Percentiles rank a stretch among this genome's conserved stretches.
Evolutionary conservation across 2,113 vertebrate genomes (phyloP).

Genomic region (Macaca mulatta): DNA sequence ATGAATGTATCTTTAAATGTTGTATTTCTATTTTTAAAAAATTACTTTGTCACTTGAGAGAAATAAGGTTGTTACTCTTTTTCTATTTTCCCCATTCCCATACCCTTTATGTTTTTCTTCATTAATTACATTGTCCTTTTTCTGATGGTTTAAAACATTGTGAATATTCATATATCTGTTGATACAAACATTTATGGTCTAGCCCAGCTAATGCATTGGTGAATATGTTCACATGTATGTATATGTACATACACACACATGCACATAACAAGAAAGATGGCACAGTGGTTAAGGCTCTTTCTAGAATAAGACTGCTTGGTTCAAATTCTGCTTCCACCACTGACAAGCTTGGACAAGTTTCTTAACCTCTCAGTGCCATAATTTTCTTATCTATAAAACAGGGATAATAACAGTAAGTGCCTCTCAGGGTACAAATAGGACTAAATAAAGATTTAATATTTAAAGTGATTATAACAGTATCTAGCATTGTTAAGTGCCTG

Average conservation of each 20-base stretch:
- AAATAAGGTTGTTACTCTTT: not conserved
- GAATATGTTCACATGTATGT: not conserved
- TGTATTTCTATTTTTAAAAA: not conserved
- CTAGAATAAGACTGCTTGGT: not conserved
- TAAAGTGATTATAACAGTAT: not conserved
- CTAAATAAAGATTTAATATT: not conserved
- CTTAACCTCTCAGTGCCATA: not conserved
- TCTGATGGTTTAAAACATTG: not conserved
- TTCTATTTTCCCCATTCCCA: not conserved
- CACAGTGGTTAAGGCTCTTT: not conserved
- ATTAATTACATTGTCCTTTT: not conserved
- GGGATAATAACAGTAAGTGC: not conserved
- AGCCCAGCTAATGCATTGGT: not conserved
- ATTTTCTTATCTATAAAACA: not conserved
- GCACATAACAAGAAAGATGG: not conserved
- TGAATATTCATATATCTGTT: not conserved
- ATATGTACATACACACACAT: too few species aligned
- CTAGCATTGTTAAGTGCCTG: not conserved
- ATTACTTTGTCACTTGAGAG: not conserved
- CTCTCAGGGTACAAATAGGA: not conserved
- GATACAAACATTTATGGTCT: not conserved
- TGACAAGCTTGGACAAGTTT: not conserved
- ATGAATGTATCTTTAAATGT: not conserved
- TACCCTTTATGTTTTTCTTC: not conserved
- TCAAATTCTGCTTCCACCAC: not conserved